Conservation (phyloP, 2,113 vertebrate genomes). For the Lagopus muta region DNA sequence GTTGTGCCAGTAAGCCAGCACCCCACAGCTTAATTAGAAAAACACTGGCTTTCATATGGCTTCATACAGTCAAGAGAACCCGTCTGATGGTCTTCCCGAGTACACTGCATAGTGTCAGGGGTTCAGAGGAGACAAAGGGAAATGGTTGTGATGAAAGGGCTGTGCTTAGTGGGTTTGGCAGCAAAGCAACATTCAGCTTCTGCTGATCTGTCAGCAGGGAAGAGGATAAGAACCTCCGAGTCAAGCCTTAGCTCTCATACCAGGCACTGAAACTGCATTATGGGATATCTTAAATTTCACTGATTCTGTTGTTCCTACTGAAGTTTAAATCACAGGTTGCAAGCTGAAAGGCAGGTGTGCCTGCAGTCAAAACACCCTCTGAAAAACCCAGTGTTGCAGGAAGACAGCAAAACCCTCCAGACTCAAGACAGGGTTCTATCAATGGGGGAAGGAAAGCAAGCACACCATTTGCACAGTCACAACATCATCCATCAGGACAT, state of each 20-base stretch:
- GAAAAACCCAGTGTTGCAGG: neutral
- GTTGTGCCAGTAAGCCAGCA: neutral
- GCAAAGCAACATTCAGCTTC: neutral
- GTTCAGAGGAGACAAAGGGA: neutral
- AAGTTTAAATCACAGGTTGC: neutral
- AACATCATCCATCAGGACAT: neutral
- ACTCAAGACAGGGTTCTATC: neutral
- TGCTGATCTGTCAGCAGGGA: neutral
- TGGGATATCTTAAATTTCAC: neutral
- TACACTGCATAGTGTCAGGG: neutral
- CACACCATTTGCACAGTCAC: fast-evolving
- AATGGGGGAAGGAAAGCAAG: fast-evolving
- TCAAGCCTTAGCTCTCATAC: neutral
- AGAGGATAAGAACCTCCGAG: neutral
- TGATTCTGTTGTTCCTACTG: neutral
- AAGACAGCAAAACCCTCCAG: neutral
- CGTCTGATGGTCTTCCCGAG: neutral
- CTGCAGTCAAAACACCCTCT: neutral
- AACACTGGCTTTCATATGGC: neutral
- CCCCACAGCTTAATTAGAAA: neutral
- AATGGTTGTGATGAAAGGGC: neutral
- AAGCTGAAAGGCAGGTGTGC: neutral
- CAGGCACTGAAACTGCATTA: neutral
- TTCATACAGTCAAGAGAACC: neutral
- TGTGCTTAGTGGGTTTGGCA: neutral